These are phyloP conservation scores for Gadus macrocephalus DNA, from an alignment of 2,113 vertebrate species.

Conservation along the genomic window DNA sequence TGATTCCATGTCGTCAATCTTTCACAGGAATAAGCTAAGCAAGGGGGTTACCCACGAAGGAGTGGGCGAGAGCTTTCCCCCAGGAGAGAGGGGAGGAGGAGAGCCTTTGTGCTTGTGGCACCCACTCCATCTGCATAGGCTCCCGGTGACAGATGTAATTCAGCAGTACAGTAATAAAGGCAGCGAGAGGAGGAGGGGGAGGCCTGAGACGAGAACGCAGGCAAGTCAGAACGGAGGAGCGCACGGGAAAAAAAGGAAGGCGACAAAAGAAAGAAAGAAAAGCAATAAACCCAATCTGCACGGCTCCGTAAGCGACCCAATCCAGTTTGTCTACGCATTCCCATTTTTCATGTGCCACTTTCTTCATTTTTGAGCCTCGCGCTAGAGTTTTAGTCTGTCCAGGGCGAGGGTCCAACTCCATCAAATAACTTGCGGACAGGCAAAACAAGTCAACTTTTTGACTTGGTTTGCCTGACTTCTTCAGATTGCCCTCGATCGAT, in stretches of 20 bases:
- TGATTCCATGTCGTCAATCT: too few species aligned
- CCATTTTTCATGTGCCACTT: slow-evolving; percentile 37
- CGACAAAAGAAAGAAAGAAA: slow-evolving; percentile 8
- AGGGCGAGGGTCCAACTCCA: slow-evolving; percentile 24
- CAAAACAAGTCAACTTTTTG: background rate
- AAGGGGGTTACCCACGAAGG: too few species aligned
- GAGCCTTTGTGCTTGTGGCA: background rate
- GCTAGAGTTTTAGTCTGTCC: slow-evolving; percentile 8
- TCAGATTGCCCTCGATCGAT: slow-evolving; percentile 23
- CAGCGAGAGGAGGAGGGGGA: slow-evolving; percentile 20
- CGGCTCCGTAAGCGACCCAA: slow-evolving; percentile 32
- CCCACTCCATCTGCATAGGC: slow-evolving; percentile 45
- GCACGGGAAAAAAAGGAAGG: slow-evolving; percentile 19
- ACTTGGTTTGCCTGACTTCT: slow-evolving; percentile 8
- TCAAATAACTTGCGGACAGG: slow-evolving; percentile 15
- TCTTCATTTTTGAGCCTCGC: slow-evolving; percentile 17
- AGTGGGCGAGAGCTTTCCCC: too few species aligned
- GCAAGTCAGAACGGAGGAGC: slow-evolving; percentile 38
- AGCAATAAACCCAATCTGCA: slow-evolving; percentile 39
- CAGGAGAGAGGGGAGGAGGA: too few species aligned
- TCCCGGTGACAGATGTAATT: slow-evolving; percentile 41
- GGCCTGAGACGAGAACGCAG: slow-evolving; percentile 43
- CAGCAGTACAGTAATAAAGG: slow-evolving; percentile 45
- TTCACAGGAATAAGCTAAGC: too few species aligned
- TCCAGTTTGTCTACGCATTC: slow-evolving; percentile 21